Evolutionary conservation across 23 tunicate species (phyloP).

Genomic region (Trididemnum nubilum): DNA sequence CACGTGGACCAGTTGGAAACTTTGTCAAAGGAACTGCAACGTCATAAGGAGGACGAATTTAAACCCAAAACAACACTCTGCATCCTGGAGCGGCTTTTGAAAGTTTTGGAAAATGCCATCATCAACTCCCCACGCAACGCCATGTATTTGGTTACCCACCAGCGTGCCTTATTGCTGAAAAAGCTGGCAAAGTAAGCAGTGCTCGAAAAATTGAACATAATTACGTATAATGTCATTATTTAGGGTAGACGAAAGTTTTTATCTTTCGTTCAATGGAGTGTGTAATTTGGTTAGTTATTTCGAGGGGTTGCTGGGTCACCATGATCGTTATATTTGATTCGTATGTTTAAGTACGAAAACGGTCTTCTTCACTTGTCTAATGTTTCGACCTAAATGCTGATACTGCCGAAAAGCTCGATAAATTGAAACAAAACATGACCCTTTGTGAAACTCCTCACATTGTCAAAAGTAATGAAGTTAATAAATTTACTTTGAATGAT

Average conservation of each 20-base stretch:
- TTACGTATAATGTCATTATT: neutral
- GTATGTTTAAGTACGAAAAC: too few species aligned
- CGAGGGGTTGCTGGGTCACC: too few species aligned
- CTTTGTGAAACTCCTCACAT: too few species aligned
- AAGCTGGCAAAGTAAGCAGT: constrained; percentile 61
- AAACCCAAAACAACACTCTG: constrained; percentile 29
- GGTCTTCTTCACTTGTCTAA: too few species aligned
- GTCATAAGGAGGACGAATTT: constrained; percentile 1
- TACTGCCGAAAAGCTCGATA: too few species aligned
- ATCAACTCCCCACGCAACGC: constrained; percentile 64
- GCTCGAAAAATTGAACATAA: neutral
- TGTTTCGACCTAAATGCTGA: too few species aligned
- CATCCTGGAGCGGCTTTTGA: constrained; percentile 62
- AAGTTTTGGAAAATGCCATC: constrained; percentile 77
- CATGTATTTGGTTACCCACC: constrained; percentile 88
- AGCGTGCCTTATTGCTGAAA: constrained; percentile 70
- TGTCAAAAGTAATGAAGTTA: too few species aligned
- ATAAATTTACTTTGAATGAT: too few species aligned
- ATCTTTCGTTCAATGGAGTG: too few species aligned
- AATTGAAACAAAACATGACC: too few species aligned
- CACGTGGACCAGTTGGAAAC: constrained; percentile 46
- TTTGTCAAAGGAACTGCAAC: neutral
- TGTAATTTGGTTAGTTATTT: too few species aligned
- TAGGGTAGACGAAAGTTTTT: neutral
- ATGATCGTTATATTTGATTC: too few species aligned